Base-by-base conservation (phyloP, 2,888 invertebrate genomes). In the Sesamia inferens region DNA sequence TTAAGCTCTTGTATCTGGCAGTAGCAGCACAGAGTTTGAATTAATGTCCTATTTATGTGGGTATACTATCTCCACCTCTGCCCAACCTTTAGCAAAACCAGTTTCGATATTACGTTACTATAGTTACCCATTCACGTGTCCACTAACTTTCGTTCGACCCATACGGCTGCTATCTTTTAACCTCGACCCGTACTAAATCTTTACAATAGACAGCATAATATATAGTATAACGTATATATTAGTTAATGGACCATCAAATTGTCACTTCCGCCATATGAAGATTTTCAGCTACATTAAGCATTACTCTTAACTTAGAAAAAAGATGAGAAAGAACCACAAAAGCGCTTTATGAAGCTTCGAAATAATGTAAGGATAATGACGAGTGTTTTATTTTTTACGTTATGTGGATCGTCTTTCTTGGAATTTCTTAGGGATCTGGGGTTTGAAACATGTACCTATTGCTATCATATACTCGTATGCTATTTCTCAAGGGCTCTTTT, bases 261-360 rank as follows among this genome's bases (percentile, higher is more conserved):
- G 71, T 62, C 69, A 82, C 65, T 70, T 82, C 57, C 61, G 16
- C 57, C 51, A 61, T 55, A 78, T 68, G 44, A 74, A 66, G 57
- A 81, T 79, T 79, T 79, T 79, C 78, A 16, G 65, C 58, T 62
- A 68, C 82, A 82, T 79, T 71, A 82, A 71, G 19, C 67, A 70
- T 64, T 66, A 44, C 61, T 69, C 57, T 74, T 68, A 58, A 58
- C 70, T 55, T 73, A 39, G 11, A 7, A 24, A 68, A 71, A 39
- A 75, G 44, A 44, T 42, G 63, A 8, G 51, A 31, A 39, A 68
- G 48, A 62, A 59, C 68, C 70, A 48, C 59, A 72, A 72, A 78
- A 55, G 31, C 54, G 31, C 54, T 78, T 71, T 55, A 72, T 55
- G 39, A 59, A 48, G 24, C 64, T 59, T 48, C 72, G 31, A 59